Evolutionary conservation across 92 coral and sea anemone species (phyloP).

Genomic region (Siderastrea siderea): DNA sequence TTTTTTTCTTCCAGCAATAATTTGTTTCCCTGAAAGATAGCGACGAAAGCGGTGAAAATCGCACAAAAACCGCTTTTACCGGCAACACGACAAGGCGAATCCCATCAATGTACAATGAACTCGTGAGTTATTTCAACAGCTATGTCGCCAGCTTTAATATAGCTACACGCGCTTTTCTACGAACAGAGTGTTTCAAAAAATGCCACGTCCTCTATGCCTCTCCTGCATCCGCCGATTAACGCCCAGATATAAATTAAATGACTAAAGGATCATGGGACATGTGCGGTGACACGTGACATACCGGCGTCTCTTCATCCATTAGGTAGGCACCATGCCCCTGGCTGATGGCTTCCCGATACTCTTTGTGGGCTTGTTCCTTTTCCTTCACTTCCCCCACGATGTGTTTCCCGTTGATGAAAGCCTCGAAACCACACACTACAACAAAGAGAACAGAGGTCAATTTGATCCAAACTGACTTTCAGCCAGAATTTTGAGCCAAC

Average conservation of each 20-base stretch:
- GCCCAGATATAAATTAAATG: not conserved
- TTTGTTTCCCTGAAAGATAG: no score
- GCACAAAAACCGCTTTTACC: no score
- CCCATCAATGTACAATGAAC: no score
- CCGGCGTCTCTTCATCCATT: conserved; percentile 99
- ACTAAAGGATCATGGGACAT: not conserved
- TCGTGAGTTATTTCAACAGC: no score
- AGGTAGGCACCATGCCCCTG: conserved; percentile 99
- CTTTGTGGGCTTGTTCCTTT: conserved; percentile 96
- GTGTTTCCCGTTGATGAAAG: conserved; percentile 98
- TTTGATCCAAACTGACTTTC: not conserved
- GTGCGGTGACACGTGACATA: conserved; percentile 31
- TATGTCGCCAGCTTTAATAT: no score
- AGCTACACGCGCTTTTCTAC: no score
- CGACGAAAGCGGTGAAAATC: no score
- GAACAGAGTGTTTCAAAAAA: no score
- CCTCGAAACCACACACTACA: conserved; percentile 96
- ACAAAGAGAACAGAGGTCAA: not conserved
- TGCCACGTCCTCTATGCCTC: no score
- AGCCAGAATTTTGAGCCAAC: not conserved
- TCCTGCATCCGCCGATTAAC: no score
- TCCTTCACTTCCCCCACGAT: conserved; percentile 98
- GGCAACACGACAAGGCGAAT: no score
- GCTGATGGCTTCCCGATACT: conserved; percentile 98
- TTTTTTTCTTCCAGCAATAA: no score